phyloP scores from a whole-genome alignment of 2,797 vertebrate genomes.

The Pseudotriccus pelzelni region DNA sequence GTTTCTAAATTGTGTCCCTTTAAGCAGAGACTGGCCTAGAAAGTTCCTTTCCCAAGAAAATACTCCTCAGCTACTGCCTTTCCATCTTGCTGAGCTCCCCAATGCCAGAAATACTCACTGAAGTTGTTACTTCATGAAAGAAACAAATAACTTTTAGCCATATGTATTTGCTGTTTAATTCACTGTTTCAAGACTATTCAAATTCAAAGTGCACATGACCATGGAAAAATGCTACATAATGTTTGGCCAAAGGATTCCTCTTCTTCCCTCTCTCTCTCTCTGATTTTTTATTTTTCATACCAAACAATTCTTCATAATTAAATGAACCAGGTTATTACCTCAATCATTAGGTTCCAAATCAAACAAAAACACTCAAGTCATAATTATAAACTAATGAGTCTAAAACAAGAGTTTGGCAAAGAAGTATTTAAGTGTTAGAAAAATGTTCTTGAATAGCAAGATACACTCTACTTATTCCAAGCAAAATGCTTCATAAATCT shows the following conservation, averaged over 20 bases:
- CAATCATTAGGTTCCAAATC: not conserved
- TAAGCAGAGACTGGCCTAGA: accelerated
- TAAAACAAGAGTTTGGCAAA: slow-evolving; percentile 17
- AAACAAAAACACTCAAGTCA: slow-evolving; percentile 24
- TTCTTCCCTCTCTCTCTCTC: not conserved
- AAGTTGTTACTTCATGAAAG: not conserved
- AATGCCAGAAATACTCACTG: not conserved
- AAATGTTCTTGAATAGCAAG: not conserved
- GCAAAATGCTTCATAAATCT: slow-evolving; percentile 30
- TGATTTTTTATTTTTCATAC: not conserved
- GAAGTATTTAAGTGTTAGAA: not conserved
- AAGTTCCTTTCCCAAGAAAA: not conserved
- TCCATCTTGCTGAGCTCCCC: not conserved
- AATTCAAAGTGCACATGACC: not conserved
- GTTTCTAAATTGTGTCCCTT: not conserved
- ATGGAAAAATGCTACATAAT: not conserved
- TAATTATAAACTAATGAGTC: slow-evolving; percentile 34
- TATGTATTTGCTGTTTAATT: not conserved
- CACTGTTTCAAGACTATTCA: not conserved
- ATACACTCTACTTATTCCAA: slow-evolving; percentile 13
- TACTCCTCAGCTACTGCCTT: not conserved
- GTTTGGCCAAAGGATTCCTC: not conserved
- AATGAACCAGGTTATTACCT: not conserved
- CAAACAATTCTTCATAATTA: not conserved
- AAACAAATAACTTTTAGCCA: not conserved